phyloP scores from a whole-genome alignment of 2,888 invertebrate species.

The Augiades crinisus region DNA sequence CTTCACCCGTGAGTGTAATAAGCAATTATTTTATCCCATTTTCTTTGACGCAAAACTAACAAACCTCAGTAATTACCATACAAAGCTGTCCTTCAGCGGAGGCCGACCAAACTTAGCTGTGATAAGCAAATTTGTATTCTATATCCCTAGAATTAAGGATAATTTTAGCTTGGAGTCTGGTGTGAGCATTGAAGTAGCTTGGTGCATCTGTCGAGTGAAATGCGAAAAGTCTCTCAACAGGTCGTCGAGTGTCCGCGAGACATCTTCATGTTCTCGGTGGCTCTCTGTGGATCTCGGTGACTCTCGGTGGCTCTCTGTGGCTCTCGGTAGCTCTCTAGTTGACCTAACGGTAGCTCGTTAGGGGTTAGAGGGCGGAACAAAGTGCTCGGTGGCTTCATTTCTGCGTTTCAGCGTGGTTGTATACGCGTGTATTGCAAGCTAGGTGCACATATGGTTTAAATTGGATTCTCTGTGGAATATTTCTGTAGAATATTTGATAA shows the following conservation, averaged over 20 bases:
- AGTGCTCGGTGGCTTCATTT: slow-evolving; percentile 13
- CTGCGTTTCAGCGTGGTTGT: background rate
- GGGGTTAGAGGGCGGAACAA: slow-evolving; percentile 13
- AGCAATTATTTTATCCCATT: slow-evolving; percentile 20
- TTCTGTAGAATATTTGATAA: background rate
- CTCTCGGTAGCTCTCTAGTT: slow-evolving; percentile 12
- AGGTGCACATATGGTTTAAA: background rate
- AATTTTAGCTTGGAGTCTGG: slow-evolving; percentile 1
- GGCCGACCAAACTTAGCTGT: background rate
- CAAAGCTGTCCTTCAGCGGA: slow-evolving; percentile 9
- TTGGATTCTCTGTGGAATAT: background rate
- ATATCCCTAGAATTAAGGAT: background rate
- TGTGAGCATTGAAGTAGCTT: background rate
- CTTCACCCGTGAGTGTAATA: slow-evolving; percentile 10
- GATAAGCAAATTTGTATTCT: background rate
- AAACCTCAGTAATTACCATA: slow-evolving; percentile 14
- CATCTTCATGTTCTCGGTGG: slow-evolving; percentile 13
- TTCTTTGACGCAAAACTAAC: slow-evolving; percentile 24
- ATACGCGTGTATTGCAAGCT: background rate
- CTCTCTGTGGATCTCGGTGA: background rate
- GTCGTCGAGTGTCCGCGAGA: slow-evolving; percentile 5
- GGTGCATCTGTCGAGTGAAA: slow-evolving; percentile 16
- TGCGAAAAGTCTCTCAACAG: slow-evolving; percentile 13
- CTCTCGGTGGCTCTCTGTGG: slow-evolving; percentile 1
- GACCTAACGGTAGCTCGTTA: slow-evolving; percentile 21